A percentile compares a stretch with the other conserved stretches of the same genome.
Conservation (phyloP, 2,797 vertebrate species). For the Harpagifer antarcticus region DNA sequence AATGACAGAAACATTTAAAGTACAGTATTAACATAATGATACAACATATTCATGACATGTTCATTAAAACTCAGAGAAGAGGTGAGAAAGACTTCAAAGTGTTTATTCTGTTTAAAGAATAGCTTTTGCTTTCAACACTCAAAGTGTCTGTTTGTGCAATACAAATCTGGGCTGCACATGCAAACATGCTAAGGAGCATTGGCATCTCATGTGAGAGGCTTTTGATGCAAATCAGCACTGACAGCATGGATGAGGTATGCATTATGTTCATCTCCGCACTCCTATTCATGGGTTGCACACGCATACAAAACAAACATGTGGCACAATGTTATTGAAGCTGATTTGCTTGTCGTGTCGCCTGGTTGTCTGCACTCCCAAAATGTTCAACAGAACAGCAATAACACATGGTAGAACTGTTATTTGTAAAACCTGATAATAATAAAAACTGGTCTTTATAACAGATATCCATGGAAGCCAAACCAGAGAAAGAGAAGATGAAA, state of each 20-base stretch:
- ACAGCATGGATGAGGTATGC: slow-evolving; percentile 13
- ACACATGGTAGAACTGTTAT: neutral
- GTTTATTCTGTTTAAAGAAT: slow-evolving; percentile 9
- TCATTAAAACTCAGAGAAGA: neutral
- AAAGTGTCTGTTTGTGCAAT: slow-evolving; percentile 15
- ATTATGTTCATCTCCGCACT: neutral
- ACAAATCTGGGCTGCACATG: slow-evolving; percentile 22
- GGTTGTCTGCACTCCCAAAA: neutral
- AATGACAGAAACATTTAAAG: neutral
- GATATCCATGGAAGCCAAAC: neutral
- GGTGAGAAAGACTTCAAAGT: neutral
- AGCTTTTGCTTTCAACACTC: slow-evolving; percentile 3
- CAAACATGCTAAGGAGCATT: slow-evolving; percentile 46
- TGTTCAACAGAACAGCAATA: neutral
- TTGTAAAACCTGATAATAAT: neutral
- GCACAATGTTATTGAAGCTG: slow-evolving; percentile 18
- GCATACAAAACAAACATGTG: slow-evolving; percentile 31
- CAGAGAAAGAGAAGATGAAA: neutral
- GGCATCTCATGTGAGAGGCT: slow-evolving; percentile 17
- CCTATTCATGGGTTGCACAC: neutral
- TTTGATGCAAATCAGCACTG: slow-evolving; percentile 67
- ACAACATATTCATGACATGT: neutral
- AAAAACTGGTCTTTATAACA: neutral
- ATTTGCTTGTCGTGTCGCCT: slow-evolving; percentile 45
- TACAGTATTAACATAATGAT: neutral